These are phyloP conservation scores for Chaetodon trifascialis DNA, from an alignment of 2,113 vertebrate genomes.

Conservation along the genomic window DNA sequence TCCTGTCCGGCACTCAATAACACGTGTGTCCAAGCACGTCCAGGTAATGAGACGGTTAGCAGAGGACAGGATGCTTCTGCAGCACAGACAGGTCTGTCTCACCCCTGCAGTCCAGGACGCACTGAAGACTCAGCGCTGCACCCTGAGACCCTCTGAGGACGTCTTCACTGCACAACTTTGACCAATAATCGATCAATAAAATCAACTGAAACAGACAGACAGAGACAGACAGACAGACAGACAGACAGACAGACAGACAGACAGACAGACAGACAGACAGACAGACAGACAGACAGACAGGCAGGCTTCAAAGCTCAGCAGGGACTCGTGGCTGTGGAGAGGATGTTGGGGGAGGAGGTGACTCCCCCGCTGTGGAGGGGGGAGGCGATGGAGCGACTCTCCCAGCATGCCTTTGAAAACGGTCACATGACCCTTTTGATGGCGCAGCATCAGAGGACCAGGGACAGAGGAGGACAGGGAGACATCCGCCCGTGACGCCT, in stretches of 20 bases:
- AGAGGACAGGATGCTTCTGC: not conserved
- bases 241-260: too few relatives aligned
- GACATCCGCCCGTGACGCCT: not conserved
- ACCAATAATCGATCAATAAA: too few relatives aligned
- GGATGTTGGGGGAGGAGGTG: not conserved
- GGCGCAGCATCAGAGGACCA: constrained; percentile 1
- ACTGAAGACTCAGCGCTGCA: too few relatives aligned
- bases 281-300: too few relatives aligned
- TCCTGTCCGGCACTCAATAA: not conserved
- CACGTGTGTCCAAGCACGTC: not conserved
- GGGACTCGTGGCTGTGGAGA: not conserved
- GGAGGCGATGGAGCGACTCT: not conserved
- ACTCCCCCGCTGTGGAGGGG: not conserved
- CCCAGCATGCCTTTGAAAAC: constrained; percentile 26
- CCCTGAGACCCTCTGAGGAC: too few relatives aligned
- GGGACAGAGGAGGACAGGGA: too few relatives aligned
- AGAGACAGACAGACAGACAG: too few relatives aligned
- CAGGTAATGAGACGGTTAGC: constrained; percentile 8
- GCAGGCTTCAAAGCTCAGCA: not conserved
- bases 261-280: too few relatives aligned
- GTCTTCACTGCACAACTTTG: too few relatives aligned
- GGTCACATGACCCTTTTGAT: constrained; percentile 26
- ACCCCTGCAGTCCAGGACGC: too few relatives aligned
- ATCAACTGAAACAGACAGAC: too few relatives aligned
- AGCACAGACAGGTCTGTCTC: too few relatives aligned